These are phyloP conservation scores for Neoascia interrupta DNA, from an alignment of 2,888 invertebrate genomes.

Conservation along the genomic window DNA sequence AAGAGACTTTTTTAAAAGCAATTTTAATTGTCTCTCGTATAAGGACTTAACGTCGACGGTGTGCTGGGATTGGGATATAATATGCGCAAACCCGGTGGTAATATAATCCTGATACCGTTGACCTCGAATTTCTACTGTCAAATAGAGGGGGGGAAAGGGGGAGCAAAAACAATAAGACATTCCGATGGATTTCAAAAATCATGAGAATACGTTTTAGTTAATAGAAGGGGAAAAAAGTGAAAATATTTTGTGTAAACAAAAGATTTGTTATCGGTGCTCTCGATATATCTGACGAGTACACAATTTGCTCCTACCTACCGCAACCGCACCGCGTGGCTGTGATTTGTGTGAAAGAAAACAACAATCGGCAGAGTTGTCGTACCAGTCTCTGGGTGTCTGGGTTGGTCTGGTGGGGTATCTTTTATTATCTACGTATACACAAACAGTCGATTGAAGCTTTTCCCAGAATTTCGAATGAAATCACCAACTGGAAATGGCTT, in stretches of 20 bases:
- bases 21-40: constrained; percentile 45
- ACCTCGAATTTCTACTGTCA: neutral
- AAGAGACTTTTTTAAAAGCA: constrained; percentile 20
- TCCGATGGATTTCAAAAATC: neutral
- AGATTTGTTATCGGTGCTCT: constrained; percentile 7
- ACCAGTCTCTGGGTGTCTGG: constrained; percentile 37
- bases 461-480: constrained; percentile 65
- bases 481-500: constrained; percentile 64
- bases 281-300: constrained; percentile 13
- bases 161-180: neutral
- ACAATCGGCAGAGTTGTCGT: constrained; percentile 21
- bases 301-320: neutral
- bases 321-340: neutral
- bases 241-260: constrained; percentile 45
- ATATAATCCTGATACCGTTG: constrained; percentile 13
- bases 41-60: constrained; percentile 31
- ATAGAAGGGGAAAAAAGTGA: too few relatives aligned
- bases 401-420: neutral
- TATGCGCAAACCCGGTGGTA: too few relatives aligned
- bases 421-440: constrained; percentile 10
- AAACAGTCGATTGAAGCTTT: constrained; percentile 52
- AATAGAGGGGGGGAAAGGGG: neutral
- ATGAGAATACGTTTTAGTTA: neutral
- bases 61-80: neutral
- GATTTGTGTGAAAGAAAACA: neutral